Percentiles rank a stretch among this genome's conserved stretches.
Evolutionary conservation across 2,888 invertebrate genomes (phyloP).

Genomic region (Euzophera pinguis): DNA sequence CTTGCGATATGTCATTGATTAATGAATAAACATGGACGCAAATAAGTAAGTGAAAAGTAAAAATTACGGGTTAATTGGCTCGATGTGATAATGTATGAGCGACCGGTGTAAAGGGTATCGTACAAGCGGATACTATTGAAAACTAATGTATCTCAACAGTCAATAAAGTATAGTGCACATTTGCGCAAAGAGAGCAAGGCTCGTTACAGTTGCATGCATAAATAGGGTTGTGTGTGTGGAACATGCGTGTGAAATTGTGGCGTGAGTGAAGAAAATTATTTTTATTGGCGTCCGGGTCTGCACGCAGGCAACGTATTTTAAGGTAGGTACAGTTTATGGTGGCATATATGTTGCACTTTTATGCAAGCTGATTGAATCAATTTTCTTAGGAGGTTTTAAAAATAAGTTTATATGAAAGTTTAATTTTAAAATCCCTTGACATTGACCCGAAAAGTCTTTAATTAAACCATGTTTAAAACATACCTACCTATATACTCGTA

Average conservation of each 20-base stretch:
- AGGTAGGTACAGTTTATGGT: neutral
- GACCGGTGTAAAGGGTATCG: constrained; percentile 41
- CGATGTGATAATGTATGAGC: constrained; percentile 37
- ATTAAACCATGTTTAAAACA: too few relatives aligned
- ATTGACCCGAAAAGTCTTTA: too few relatives aligned
- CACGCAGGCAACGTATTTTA: neutral
- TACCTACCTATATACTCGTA: too few relatives aligned
- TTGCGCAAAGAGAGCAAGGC: constrained; percentile 37
- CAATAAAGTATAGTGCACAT: constrained; percentile 46
- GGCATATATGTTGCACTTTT: neutral
- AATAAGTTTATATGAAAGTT: too few relatives aligned
- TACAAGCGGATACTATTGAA: constrained; percentile 56
- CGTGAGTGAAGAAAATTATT: constrained; percentile 22
- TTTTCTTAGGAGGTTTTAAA: neutral
- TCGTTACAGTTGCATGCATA: constrained; percentile 18
- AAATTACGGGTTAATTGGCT: constrained; percentile 6
- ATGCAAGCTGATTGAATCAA: neutral
- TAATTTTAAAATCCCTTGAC: too few relatives aligned
- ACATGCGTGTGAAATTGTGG: constrained; percentile 24
- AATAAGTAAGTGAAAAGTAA: constrained; percentile 6
- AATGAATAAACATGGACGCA: constrained; percentile 7
- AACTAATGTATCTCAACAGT: constrained; percentile 40
- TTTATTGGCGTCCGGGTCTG: constrained; percentile 21
- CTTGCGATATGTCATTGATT: constrained; percentile 28
- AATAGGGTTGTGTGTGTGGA: constrained; percentile 26